These are phyloP conservation scores for Branchinecta sandiegonensis DNA, from an alignment of 2,888 invertebrate genomes.

Conservation along the genomic window DNA sequence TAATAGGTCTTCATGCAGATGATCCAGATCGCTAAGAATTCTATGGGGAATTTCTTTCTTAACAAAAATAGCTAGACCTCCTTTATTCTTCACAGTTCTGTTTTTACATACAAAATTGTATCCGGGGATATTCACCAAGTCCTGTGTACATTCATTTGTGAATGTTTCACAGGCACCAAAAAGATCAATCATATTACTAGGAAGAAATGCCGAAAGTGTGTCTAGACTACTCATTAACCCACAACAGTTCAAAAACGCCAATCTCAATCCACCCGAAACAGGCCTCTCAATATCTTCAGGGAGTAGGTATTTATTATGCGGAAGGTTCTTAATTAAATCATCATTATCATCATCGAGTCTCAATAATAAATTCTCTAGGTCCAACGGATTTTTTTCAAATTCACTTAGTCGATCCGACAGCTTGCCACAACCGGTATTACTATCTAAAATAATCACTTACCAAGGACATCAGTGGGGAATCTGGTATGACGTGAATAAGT, in stretches of 20 bases:
- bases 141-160: neutral
- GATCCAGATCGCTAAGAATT: neutral
- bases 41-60: neutral
- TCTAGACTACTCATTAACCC: slow-evolving; percentile 2
- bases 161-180: neutral
- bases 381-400: slow-evolving; percentile 10
- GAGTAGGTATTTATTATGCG: slow-evolving; percentile 1
- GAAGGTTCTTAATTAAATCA: neutral
- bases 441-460: neutral
- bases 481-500: no score
- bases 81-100: neutral
- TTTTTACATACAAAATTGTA: neutral
- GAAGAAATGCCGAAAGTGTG: neutral
- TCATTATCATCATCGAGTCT: neutral
- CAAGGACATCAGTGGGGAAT: no score
- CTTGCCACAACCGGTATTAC: slow-evolving; percentile 1
- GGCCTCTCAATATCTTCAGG: neutral
- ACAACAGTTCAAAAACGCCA: neutral
- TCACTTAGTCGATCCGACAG: neutral
- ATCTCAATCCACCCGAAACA: neutral
- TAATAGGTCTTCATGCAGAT: neutral
- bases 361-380: neutral
- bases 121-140: neutral
- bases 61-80: neutral
- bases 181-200: neutral